Evolutionary conservation across 2,888 invertebrate genomes (phyloP).

Genomic region (Carterocephalus palaemon): DNA sequence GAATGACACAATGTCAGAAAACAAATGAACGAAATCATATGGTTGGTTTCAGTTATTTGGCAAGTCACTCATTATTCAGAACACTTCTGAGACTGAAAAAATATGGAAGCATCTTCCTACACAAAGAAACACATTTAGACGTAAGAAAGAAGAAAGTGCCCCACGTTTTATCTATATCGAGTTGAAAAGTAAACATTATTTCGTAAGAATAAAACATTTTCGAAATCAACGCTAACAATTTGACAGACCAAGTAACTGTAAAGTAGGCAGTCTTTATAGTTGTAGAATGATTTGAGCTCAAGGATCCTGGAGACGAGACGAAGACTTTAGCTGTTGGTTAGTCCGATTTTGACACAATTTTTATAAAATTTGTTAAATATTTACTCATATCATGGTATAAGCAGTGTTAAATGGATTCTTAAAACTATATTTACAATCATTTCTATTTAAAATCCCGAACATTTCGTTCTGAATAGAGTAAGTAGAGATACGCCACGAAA

Average conservation of each 20-base stretch:
- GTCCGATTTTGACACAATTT: background rate
- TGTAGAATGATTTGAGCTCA: constrained; percentile 56
- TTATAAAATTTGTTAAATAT: too few species aligned
- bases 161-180: constrained; percentile 46
- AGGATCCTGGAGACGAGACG: constrained; percentile 10
- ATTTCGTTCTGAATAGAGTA: too few species aligned
- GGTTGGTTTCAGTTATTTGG: constrained; percentile 69
- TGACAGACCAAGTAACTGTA: constrained; percentile 47
- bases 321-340: background rate
- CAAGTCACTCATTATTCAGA: constrained; percentile 65
- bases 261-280: constrained; percentile 41
- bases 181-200: constrained; percentile 42
- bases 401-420: too few species aligned
- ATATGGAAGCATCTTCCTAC: constrained; percentile 50
- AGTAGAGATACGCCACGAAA: too few species aligned
- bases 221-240: constrained; percentile 38
- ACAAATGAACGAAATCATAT: constrained; percentile 76
- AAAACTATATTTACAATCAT: too few species aligned
- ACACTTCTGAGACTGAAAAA: constrained; percentile 55
- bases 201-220: constrained; percentile 34
- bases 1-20: constrained; percentile 58
- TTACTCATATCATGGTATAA: too few species aligned
- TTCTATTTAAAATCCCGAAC: too few species aligned
- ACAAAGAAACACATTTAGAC: constrained; percentile 53
- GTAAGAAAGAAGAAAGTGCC: constrained; percentile 51